A percentile compares a stretch with the other conserved stretches of the same genome.
These are phyloP conservation scores for Dendropsophus ebraccatus DNA, from an alignment of 2,113 vertebrate genomes.

Conservation along the genomic window DNA sequence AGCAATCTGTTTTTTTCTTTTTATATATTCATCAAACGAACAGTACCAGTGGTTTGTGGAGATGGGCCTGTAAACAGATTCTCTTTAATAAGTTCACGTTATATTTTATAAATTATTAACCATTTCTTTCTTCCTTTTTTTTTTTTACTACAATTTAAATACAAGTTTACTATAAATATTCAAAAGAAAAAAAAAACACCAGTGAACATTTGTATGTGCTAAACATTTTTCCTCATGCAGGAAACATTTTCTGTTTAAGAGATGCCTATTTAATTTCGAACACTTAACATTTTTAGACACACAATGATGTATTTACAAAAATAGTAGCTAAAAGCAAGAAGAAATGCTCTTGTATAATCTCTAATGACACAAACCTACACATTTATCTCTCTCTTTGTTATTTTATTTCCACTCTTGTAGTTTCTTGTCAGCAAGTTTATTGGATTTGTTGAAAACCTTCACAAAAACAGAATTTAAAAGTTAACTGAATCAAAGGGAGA, in stretches of 20 bases:
- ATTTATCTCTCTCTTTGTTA: slow-evolving; percentile 50
- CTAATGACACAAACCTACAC: slow-evolving; percentile 43
- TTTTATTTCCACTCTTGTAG: slow-evolving; percentile 47
- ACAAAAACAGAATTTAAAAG: slow-evolving; percentile 60
- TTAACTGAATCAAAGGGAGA: slow-evolving; percentile 64
- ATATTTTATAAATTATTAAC: too few relatives aligned
- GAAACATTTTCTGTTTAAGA: slow-evolving; percentile 24
- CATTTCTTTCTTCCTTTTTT: too few relatives aligned
- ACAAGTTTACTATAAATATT: neutral
- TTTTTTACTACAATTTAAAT: neutral
- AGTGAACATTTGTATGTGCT: too few relatives aligned
- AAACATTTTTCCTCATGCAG: neutral
- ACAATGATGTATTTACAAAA: slow-evolving; percentile 45
- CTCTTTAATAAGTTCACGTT: too few relatives aligned
- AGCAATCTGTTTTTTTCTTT: too few relatives aligned
- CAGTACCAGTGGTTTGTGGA: too few relatives aligned
- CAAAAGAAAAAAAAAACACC: neutral
- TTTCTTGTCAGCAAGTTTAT: slow-evolving; percentile 58
- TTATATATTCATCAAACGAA: too few relatives aligned
- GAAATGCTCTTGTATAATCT: slow-evolving; percentile 39
- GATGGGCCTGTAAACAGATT: too few relatives aligned
- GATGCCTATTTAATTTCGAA: slow-evolving; percentile 24
- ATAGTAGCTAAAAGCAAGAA: slow-evolving; percentile 19
- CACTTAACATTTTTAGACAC: slow-evolving; percentile 15
- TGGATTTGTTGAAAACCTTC: slow-evolving; percentile 57